These are phyloP conservation scores for Euura saliciscinereae DNA, from an alignment of 1,140 invertebrate genomes.

Conservation along the genomic window DNA sequence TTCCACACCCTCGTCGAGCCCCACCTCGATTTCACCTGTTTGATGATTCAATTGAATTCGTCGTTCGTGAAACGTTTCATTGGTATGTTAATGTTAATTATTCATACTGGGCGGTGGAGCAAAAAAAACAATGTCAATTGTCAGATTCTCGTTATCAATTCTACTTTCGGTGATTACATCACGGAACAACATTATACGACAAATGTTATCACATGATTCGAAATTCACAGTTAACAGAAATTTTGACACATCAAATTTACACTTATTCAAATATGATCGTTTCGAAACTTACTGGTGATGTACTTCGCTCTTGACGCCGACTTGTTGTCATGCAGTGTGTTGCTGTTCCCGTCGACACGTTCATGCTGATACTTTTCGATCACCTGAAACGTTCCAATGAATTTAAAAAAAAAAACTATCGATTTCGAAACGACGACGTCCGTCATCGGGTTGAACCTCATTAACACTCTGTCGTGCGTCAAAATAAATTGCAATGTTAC, in stretches of 20 bases:
- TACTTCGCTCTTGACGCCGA: conserved; percentile 22
- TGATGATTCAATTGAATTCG: not conserved
- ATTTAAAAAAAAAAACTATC: too few relatives aligned
- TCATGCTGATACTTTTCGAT: conserved; percentile 54
- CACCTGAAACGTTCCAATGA: conserved; percentile 40
- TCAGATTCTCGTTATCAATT: too few relatives aligned
- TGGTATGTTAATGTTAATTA: not conserved
- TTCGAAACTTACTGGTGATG: conserved; percentile 28
- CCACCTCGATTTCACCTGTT: conserved; percentile 39
- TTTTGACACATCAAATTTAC: too few relatives aligned
- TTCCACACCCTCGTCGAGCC: conserved; percentile 39
- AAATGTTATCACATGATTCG: too few relatives aligned
- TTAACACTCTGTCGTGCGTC: too few relatives aligned
- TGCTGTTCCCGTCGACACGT: conserved; percentile 50
- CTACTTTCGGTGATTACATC: too few relatives aligned
- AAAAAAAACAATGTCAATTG: not conserved
- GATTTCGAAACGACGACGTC: too few relatives aligned
- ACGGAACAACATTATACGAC: too few relatives aligned
- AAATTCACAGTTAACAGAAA: too few relatives aligned
- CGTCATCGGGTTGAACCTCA: too few relatives aligned
- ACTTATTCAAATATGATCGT: not conserved
- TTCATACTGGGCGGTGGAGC: not conserved
- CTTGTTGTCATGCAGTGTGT: conserved; percentile 34
- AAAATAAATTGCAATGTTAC: too few relatives aligned
- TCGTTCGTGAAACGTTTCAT: not conserved